Evolutionary conservation across 2,888 invertebrate species (phyloP).

Genomic region (Hemaris fuciformis): DNA sequence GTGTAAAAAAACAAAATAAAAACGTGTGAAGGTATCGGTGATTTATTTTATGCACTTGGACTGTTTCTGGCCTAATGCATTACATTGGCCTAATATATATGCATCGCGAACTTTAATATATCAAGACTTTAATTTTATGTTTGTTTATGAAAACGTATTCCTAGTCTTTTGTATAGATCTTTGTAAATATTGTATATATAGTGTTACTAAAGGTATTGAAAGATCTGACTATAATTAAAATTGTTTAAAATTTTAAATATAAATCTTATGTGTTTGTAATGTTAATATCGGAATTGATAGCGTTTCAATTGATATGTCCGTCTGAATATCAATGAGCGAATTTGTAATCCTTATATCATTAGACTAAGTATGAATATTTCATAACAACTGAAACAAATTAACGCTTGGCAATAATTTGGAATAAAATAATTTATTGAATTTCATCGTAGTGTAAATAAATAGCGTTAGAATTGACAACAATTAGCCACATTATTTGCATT

Average conservation of each 20-base stretch:
- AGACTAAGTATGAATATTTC: conserved; percentile 56
- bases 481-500: conserved; percentile 7
- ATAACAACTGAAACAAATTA: conserved; percentile 58
- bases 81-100: conserved; percentile 14
- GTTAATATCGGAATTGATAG: conserved; percentile 71
- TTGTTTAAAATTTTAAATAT: conserved; percentile 43
- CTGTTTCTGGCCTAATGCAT: neutral
- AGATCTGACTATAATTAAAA: conserved; percentile 32
- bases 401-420: conserved; percentile 77
- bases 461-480: conserved; percentile 7
- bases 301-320: conserved; percentile 72
- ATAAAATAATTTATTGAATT: conserved; percentile 40
- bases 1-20: conserved; percentile 28
- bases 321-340: conserved; percentile 77
- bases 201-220: conserved; percentile 16
- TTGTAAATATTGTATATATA: conserved; percentile 69
- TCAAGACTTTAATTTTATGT: conserved; percentile 31
- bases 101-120: neutral
- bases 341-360: conserved; percentile 77
- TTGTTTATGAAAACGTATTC: conserved; percentile 47
- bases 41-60: conserved; percentile 19
- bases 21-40: conserved; percentile 28
- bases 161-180: conserved; percentile 69
- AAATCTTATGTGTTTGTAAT: conserved; percentile 59
- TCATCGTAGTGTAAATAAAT: conserved; percentile 38